These are phyloP conservation scores for Yponomeuta cagnagella DNA, from an alignment of 2,888 invertebrate species.

Conservation along the genomic window DNA sequence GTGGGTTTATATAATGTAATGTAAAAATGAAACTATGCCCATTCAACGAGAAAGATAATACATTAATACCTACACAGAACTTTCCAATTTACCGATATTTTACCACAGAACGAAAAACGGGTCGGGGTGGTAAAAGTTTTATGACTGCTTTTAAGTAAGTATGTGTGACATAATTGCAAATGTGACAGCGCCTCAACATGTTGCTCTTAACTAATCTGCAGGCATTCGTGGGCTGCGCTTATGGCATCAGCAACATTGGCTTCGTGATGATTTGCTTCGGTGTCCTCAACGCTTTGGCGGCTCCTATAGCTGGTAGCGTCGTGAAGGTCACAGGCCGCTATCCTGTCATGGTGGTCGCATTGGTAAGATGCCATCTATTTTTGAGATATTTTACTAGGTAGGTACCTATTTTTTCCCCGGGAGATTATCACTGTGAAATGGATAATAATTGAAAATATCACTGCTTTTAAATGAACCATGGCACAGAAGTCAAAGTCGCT, in stretches of 20 bases:
- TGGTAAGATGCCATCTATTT: constrained; percentile 46
- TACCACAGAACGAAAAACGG: no score
- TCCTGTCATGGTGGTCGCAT: constrained; percentile 85
- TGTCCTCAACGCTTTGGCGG: constrained; percentile 90
- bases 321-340: constrained; percentile 87
- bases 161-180: not conserved
- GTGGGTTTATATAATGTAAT: no score
- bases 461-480: no score
- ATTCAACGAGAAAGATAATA: no score
- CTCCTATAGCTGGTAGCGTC: constrained; percentile 85
- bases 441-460: no score
- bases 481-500: no score
- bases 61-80: no score
- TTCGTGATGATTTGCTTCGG: constrained; percentile 97
- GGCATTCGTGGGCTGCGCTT: constrained; percentile 90
- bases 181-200: not conserved
- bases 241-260: constrained; percentile 93
- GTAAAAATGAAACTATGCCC: no score
- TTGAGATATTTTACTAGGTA: not conserved
- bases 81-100: no score
- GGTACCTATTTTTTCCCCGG: no score
- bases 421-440: no score
- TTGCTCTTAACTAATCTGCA: constrained; percentile 37
- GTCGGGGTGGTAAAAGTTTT: no score
- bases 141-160: not conserved